Base-by-base conservation (phyloP, 1,140 invertebrate species). In the Teleogryllus occipitalis region DNA sequence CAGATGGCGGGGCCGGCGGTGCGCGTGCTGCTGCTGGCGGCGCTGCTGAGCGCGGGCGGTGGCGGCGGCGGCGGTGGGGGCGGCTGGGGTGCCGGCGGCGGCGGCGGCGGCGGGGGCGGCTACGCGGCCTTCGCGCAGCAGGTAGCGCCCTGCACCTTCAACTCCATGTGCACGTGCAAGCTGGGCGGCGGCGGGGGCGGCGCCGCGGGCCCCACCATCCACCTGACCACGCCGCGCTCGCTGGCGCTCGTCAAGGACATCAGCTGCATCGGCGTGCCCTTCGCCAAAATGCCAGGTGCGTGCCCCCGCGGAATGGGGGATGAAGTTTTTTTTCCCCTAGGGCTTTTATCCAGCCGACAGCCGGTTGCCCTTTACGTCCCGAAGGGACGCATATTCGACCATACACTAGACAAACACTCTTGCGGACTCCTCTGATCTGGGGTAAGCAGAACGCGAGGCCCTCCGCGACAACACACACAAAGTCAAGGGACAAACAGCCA, bases 161-260 rank as follows among this genome's bases (percentile, higher is more conserved):
- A 91, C 83, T 86, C 89, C 21, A 90, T 91, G 89, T 91, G 90
- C 84, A 87, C 89, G 80, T 91, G 90, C 82, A 89, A 89, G 84
- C 85, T 89, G 0, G 85, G 89, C 81, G 88, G 88, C 80, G 88
- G 89, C 78, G 86, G 86, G 47, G 88, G 89, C 81, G 87, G 85
- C 75, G 89, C 87, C 8, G 86, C 89, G 22, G 47, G 75, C 8
- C 74, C 74, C 10, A 72, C 76, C 8, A 81, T 79, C 79, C 74
- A 77, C 72, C 80, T 80, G 8, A 80, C 79, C 7, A 73, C 76
- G 12, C 78, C 79, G n/a, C 76, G 77, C 54, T 80, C 49, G 2
- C 74, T 75, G 79, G 81, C 80, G 8, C 27, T 49, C 74, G 74
- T 82, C 47, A 75, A 27, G 21, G 90, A 91, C 82, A 89, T 91